Conservation (phyloP, 2,113 vertebrate genomes). For the Apus apus region DNA sequence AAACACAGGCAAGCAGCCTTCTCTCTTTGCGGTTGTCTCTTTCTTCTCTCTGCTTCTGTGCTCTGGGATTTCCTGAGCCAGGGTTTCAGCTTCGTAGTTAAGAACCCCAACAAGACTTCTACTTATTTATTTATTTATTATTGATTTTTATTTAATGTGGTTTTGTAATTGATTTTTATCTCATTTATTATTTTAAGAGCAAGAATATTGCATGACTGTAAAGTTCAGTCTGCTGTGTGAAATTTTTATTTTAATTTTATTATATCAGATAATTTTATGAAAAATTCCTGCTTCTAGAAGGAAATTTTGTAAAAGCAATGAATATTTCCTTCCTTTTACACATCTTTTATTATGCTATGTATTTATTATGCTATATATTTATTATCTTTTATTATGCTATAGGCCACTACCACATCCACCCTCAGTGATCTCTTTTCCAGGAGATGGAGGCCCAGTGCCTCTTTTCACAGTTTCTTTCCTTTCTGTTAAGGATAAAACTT, state of each 20-base stretch:
- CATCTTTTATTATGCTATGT: too few relatives aligned
- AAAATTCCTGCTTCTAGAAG: not conserved
- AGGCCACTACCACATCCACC: not conserved
- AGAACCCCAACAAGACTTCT: not conserved
- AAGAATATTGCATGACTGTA: not conserved
- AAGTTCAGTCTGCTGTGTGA: not conserved
- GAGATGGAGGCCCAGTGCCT: not conserved
- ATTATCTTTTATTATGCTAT: not conserved
- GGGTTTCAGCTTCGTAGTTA: not conserved
- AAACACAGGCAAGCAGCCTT: not conserved
- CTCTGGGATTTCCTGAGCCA: conserved; percentile 14
- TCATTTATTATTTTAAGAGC: conserved; percentile 2
- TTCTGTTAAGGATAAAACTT: not conserved
- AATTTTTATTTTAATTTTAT: not conserved
- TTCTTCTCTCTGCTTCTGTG: not conserved
- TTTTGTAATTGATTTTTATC: not conserved
- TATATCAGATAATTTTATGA: not conserved
- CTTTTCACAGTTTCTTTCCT: not conserved
- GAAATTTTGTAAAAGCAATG: not conserved
- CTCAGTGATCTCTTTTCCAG: not conserved
- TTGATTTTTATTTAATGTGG: not conserved
- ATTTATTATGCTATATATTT: too few relatives aligned
- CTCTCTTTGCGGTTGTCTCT: not conserved
- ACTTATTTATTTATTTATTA: too few relatives aligned
- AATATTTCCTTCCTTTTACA: not conserved